These are phyloP conservation scores for Sphaerodactylus townsendi DNA, from an alignment of 2,113 vertebrate genomes.

Conservation along the genomic window DNA sequence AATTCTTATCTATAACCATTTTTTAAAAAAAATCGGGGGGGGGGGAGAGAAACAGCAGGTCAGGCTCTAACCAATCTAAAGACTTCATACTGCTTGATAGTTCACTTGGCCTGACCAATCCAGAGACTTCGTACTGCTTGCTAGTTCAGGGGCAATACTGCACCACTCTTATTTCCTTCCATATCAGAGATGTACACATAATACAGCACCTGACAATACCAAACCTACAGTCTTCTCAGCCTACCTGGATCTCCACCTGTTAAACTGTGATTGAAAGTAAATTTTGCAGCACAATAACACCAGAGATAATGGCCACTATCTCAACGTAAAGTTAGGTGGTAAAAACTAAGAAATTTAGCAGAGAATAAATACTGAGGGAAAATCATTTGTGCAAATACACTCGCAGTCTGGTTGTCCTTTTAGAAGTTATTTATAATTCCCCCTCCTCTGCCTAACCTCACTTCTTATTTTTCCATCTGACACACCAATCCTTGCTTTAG, in stretches of 20 bases:
- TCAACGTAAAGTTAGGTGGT: neutral
- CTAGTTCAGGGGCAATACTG: neutral
- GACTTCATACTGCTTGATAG: too few relatives aligned
- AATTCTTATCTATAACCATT: too few relatives aligned
- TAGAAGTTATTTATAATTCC: neutral
- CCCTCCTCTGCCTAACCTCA: conserved; percentile 4
- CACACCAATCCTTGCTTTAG: conserved; percentile 47
- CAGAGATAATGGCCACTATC: neutral
- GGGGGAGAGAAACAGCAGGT: too few relatives aligned
- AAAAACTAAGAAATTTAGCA: neutral
- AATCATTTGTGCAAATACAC: neutral
- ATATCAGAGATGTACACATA: neutral
- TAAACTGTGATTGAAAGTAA: neutral
- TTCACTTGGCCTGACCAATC: neutral
- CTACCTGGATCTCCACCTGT: neutral
- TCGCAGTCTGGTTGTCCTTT: neutral
- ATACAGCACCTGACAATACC: too few relatives aligned
- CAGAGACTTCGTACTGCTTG: neutral
- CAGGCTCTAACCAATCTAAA: too few relatives aligned
- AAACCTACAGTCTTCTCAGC: neutral
- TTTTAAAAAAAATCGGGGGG: too few relatives aligned
- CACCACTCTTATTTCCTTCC: neutral
- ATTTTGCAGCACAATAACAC: neutral
- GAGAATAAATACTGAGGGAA: neutral
- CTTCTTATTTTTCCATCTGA: conserved; percentile 35